These are phyloP conservation scores for Helogale parvula DNA, from an alignment of 2,113 vertebrate genomes.

Conservation along the genomic window DNA sequence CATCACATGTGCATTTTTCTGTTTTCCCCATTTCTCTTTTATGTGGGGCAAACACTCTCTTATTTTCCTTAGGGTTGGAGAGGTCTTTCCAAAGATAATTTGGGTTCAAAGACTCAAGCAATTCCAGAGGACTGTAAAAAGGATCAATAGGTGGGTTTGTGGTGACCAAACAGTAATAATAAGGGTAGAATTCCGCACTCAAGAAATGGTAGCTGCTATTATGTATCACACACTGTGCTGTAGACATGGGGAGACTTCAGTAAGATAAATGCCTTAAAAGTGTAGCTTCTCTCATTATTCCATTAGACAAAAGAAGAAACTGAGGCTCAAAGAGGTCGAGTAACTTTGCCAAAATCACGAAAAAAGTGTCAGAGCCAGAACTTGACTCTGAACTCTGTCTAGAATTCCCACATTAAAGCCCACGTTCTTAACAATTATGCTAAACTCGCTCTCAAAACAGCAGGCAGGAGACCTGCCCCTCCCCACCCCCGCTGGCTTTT, in stretches of 20 bases:
- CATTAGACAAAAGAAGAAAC: not conserved
- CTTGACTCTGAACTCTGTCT: not conserved
- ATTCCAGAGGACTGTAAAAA: not conserved
- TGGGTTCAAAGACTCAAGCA: not conserved
- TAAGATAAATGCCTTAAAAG: not conserved
- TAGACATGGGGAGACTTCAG: too few relatives aligned
- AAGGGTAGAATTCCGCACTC: not conserved
- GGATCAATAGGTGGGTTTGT: not conserved
- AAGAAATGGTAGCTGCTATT: not conserved
- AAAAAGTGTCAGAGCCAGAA: not conserved
- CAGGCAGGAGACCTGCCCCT: not conserved
- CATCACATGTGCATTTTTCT: not conserved
- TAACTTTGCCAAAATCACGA: not conserved
- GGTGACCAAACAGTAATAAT: not conserved
- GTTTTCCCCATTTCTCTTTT: not conserved
- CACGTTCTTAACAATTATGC: not conserved
- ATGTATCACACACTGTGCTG: too few relatives aligned
- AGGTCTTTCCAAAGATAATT: not conserved
- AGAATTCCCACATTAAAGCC: not conserved
- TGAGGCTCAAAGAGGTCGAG: not conserved
- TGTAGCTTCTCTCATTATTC: not conserved
- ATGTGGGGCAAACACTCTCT: not conserved
- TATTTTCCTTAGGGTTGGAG: not conserved
- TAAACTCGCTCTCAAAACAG: not conserved
- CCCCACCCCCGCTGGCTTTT: not conserved